A percentile compares a stretch with the other conserved stretches of the same genome.
These are phyloP conservation scores for Ophion ventricosus DNA, from an alignment of 2,888 invertebrate genomes.

Conservation along the genomic window DNA sequence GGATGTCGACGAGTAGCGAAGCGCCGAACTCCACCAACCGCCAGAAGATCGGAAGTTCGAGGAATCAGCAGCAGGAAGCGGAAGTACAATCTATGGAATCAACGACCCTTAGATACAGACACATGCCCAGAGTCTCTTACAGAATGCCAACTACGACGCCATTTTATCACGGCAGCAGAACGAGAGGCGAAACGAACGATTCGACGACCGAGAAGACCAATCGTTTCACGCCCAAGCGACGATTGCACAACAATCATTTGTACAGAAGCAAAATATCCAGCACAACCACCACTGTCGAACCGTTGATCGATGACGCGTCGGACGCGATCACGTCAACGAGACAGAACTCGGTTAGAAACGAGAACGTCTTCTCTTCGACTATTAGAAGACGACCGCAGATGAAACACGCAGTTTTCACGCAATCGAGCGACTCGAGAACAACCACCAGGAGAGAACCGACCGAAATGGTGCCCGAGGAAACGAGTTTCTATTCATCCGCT, in stretches of 20 bases:
- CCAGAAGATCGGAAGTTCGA: constrained; percentile 36
- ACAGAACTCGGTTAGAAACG: constrained; percentile 74
- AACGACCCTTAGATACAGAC: constrained; percentile 76
- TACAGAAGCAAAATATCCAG: constrained; percentile 77
- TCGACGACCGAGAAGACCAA: constrained; percentile 74
- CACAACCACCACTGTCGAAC: constrained; percentile 36
- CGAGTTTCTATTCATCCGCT: constrained; percentile 84
- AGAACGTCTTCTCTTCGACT: constrained; percentile 77
- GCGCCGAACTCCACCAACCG: constrained; percentile 40
- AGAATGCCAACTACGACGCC: constrained; percentile 74
- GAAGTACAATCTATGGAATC: constrained; percentile 57
- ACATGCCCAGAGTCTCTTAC: constrained; percentile 76
- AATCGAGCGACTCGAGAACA: constrained; percentile 68
- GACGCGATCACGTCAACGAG: constrained; percentile 53
- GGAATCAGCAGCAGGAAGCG: constrained; percentile 53
- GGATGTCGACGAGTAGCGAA: constrained; percentile 71
- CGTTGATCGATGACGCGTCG: background rate
- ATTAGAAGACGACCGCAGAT: constrained; percentile 75
- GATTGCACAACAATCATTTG: constrained; percentile 73
- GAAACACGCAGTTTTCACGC: constrained; percentile 71
- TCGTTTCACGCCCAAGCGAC: constrained; percentile 77
- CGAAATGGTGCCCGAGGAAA: constrained; percentile 84
- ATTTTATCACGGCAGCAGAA: constrained; percentile 37
- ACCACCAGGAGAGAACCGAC: constrained; percentile 82
- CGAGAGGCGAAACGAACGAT: constrained; percentile 34